Base-by-base conservation (phyloP, 2,888 invertebrate genomes). In the Diaperis boleti region DNA sequence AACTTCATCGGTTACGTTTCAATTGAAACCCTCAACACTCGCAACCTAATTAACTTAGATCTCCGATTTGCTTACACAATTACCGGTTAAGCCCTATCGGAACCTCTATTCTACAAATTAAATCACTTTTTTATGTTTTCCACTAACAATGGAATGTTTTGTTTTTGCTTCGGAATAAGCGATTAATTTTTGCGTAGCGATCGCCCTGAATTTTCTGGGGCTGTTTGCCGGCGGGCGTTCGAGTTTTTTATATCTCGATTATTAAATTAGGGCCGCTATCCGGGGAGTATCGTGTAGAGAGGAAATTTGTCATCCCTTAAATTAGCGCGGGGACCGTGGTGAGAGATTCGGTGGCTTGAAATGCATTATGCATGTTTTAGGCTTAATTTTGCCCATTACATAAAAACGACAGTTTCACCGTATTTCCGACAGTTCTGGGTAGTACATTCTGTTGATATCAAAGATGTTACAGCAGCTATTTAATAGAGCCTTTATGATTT, bases 301-400 rank as follows among this genome's bases (percentile, higher is more conserved):
- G 61, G 55, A 47, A 55, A 55, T 61, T 55, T 47, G 55, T 61
- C 61, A 61, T 55, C 44, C 39, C 29, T 41, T 55, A 55, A 61
- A 61, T 61, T 61, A 55, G 61, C 39, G 31, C 33, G 37, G 47
- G 31, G 47, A 61, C 29, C 18, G 45, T 15, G 45, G 55, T 61
- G 47, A 55, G 41, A 55, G 55, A 61, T 55, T 60, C 55, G 11
- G 17, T 15, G 39, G 47, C 33, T 47, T 47, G 47, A 10, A 15
- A 54, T 61, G 55, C 41, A 61, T 61, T 55, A 61, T 62, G 49
- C 47, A 50, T 56, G 55, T n/a, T n/a, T n/a, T n/a, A n/a, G n/a
- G n/a, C 18, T 44, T 55, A 47, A 33, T 8, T 47, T 41, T 26
- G 41, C 45, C 61, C 18, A 55, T 49, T 47, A 39, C 31, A 33